Evolutionary conservation across 2,113 vertebrate genomes (phyloP).

Genomic region (Myiozetetes cayanensis): DNA sequence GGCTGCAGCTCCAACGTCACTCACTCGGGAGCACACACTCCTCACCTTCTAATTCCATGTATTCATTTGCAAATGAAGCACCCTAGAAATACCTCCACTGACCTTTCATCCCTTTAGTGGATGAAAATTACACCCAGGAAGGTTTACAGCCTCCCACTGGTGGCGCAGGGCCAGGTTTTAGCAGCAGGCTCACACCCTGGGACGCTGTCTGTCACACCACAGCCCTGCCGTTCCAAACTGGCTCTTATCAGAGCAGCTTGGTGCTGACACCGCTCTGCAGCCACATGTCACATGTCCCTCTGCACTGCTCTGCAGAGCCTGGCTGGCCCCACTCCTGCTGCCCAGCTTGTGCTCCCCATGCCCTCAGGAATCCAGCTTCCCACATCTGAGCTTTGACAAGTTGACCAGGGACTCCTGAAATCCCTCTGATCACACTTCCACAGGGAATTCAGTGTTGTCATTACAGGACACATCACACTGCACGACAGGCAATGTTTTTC

Average conservation of each 20-base stretch:
- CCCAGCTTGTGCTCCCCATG: neutral
- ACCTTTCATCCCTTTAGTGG: neutral
- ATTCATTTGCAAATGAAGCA: neutral
- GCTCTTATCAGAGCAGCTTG: neutral
- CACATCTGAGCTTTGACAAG: neutral
- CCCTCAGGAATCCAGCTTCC: neutral
- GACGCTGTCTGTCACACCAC: neutral
- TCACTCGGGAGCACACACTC: neutral
- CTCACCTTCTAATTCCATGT: rapidly evolving
- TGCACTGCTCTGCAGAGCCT: neutral
- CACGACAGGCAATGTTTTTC: neutral
- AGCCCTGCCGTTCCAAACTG: neutral
- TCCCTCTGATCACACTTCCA: neutral
- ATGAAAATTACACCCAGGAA: neutral
- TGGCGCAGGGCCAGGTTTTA: neutral
- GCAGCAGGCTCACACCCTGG: neutral
- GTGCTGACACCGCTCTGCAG: neutral
- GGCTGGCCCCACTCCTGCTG: neutral
- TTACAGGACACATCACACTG: neutral
- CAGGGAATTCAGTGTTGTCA: neutral
- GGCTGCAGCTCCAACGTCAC: neutral
- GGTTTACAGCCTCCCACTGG: neutral
- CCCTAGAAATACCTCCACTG: neutral
- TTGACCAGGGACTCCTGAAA: neutral
- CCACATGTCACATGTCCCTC: neutral